phyloP scores from a whole-genome alignment of 2,888 invertebrate genomes.

The Mechanitis messenoides region DNA sequence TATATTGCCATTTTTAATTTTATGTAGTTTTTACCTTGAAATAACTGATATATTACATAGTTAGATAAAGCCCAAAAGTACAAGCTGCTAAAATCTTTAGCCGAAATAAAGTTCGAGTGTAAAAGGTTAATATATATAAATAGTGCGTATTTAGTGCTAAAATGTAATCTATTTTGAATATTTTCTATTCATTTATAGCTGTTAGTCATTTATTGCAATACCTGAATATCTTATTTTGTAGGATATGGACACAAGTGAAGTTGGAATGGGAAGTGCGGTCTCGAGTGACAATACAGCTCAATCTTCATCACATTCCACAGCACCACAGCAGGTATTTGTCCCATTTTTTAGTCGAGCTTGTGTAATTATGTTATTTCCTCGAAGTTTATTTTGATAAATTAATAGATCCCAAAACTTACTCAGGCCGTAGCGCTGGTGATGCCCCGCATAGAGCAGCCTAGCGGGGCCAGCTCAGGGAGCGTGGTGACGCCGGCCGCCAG shows the following conservation, averaged over 20 bases:
- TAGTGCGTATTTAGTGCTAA: too few species aligned
- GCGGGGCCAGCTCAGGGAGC: conserved; percentile 46
- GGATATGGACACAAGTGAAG: conserved; percentile 72
- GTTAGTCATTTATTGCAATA: background rate
- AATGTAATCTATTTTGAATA: too few species aligned
- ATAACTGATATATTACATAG: too few species aligned
- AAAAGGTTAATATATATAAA: background rate
- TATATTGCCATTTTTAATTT: too few species aligned
- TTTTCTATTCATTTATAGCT: too few species aligned
- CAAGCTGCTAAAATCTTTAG: too few species aligned
- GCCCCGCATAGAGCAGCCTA: conserved; percentile 82
- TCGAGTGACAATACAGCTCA: conserved; percentile 65
- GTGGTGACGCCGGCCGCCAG: conserved; percentile 28
- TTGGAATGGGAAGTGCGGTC: conserved; percentile 64
- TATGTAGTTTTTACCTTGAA: too few species aligned
- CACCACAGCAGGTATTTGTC: conserved; percentile 59
- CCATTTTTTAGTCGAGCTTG: background rate
- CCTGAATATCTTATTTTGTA: conserved; percentile 28
- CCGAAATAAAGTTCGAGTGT: too few species aligned
- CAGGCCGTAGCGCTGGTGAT: conserved; percentile 83
- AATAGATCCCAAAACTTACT: too few species aligned
- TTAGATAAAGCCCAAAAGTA: too few species aligned
- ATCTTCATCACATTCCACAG: conserved; percentile 63
- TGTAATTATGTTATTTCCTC: background rate
- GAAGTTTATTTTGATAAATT: too few species aligned